Evolutionary conservation across 1,140 invertebrate genomes (phyloP).

Genomic region (Campoletis sonorensis): DNA sequence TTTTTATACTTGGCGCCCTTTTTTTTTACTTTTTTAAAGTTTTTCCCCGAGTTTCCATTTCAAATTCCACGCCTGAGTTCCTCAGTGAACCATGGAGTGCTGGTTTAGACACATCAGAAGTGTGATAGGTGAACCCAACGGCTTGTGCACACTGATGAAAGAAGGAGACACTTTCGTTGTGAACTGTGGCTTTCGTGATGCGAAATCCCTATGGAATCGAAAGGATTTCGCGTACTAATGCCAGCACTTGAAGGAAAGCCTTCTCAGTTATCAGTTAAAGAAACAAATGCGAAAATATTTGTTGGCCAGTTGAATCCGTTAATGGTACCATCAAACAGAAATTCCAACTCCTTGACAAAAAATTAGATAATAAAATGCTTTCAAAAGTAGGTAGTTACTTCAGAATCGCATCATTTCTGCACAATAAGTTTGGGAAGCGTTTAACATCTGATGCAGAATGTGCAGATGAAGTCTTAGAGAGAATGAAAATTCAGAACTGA

Average conservation of each 20-base stretch:
- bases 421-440: conserved; percentile 39
- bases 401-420: conserved; percentile 42
- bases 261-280: conserved; percentile 38
- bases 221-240: conserved; percentile 44
- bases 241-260: conserved; percentile 48
- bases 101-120: too few relatives aligned
- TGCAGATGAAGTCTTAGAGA: conserved; percentile 37
- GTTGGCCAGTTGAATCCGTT: conserved; percentile 45
- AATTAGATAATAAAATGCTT: conserved; percentile 47
- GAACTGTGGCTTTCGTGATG: conserved; percentile 43
- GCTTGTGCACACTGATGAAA: conserved; percentile 29
- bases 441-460: conserved; percentile 35
- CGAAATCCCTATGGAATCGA: conserved; percentile 36
- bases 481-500: conserved; percentile 16
- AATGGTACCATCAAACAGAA: conserved; percentile 47
- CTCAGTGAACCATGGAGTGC: too few relatives aligned
- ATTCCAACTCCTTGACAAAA: conserved; percentile 40
- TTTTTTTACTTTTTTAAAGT: too few relatives aligned
- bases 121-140: conserved; percentile 15
- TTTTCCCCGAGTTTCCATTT: too few relatives aligned
- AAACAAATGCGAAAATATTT: conserved; percentile 47
- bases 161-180: conserved; percentile 38
- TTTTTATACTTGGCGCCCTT: too few relatives aligned
- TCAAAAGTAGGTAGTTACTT: conserved; percentile 48
- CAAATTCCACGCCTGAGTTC: too few relatives aligned